Evolutionary conservation across 53 echinoderm and acorn worm genomes (phyloP), one percentile per base, ranked within the genome.

Genomic region (Mesocentrotus franciscanus): DNA sequence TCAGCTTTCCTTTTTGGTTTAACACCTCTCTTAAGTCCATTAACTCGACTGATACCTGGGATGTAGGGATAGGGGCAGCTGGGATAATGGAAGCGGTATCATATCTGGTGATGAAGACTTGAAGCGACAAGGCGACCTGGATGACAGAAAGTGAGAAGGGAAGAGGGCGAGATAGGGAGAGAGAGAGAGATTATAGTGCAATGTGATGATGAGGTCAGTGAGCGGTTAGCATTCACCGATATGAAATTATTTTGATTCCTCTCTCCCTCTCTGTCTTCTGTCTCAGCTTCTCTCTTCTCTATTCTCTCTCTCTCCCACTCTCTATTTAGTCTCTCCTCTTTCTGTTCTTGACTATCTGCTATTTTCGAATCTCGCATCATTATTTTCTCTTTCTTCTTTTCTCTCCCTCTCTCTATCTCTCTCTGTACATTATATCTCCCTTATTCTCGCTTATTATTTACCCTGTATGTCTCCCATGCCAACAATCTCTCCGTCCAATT

Each of bases 121-220:
- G 27, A 33, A 76, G 76, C 76, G 76, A 81, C 81, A 81, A 20
- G 81, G 81, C 81, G 81, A 81, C 81, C 36, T 81, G 81, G 81
- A 81, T 81, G 81, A 42, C 0, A 39, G 81, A 20, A 22, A 36
- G 81, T 1, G 78, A 24, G 24, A 24, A n/a, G n/a, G 7, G n/a
- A 17, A 71, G 26, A 71, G 32, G n/a, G 29, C 32, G n/a, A 29
- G 75, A 75, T 10, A 76, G 76, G 29, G 30, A 76, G 13, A 29
- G 30, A 76, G 75, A 75, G 15, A 33, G 76, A 39, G 20, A 42
- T 39, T 79, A 76, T 75, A 75, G 12, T 75, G 7, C 81, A 36
- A 42, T 81, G 36, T 81, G 81, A 81, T 18, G 81, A 81, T 36
- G 42, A 81, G 81, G 81, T 81, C 81, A 81, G 42, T 42, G 5